Evolutionary conservation across 1,140 invertebrate species (phyloP), one percentile per base, ranked within the genome.

Genomic region (Drosophila elegans): DNA sequence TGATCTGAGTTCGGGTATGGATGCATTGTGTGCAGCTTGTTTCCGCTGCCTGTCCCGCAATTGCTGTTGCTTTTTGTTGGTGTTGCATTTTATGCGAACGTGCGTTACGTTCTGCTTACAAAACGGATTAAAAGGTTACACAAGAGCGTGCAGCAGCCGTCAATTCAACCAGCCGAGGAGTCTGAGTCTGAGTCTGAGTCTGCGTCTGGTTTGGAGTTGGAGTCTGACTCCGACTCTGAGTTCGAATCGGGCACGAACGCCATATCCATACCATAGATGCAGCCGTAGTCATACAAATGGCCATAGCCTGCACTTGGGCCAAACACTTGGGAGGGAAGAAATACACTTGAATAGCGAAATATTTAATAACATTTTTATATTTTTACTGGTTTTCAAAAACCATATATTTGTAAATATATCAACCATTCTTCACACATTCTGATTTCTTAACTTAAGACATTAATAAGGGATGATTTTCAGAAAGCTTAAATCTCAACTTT

Each of bases 91-190:
- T 74, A 78, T 90, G 80, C 73, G 66, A 84, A 83, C 78, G 81
- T 83, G 82, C 88, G 86, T 90, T 83, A 83, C 83, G 80, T 90
- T 90, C 82, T 90, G 86, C 86, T 90, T 90, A 90, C 86, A 90
- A 90, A 90, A 90, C 86, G 88, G 88, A 90, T 90, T 90, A 90
- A 90, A 90, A 90, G 88, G 88, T 90, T 90, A 83, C 82, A 90
- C 81, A 90, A 86, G 80, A 73, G 88, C 74, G 78, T 88, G 78
- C 81, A 86, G 46, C 64, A 79, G 61, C 74, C 62, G 77, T 62
- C 77, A 69, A 66, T 75, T 67, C 53, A 39, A 55, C 42, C 55
- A 57, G 52, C 16, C 60, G 49, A 36, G 32, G 46, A 56, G 48
- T 66, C 38, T 16, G 46, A 59, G 48, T 66, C 38, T 16, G 46